Base-by-base conservation (phyloP, 2,113 vertebrate species). In the Scomber japonicus region DNA sequence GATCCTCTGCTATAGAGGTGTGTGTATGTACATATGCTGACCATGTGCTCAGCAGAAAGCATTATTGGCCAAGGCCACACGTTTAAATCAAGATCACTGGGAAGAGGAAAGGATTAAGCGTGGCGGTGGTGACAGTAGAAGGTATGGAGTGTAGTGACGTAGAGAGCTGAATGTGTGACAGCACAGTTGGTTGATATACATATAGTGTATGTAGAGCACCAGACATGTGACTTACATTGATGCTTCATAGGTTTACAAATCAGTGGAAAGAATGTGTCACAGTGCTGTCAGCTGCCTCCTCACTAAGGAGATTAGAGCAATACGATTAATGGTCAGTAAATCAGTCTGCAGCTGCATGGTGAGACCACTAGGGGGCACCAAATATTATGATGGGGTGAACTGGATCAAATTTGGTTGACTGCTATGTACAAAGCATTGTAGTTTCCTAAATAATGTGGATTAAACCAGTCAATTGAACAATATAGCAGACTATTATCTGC, bases 221-320 rank as follows among this genome's bases (percentile, higher is more conserved):
- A 72, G n/a, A 57, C 45, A 17, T 48, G 0, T 12, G 54, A 49
- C 13, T 76, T 48, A 49, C 48, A 31, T 45, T 63, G 14, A 71
- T 69, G 69, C 45, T 44, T 64, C 49, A 10, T 69, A 10, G 40
- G 46, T 62, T 75, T 56, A 73, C 63, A 72, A 56, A 81, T 75
- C 46, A 60, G 44, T 60, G 80, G 5, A 66, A 82, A 63, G 73
- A 86, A 86, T 86, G 85, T 81, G 70, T 76, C 27, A 68, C 67
- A 45, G 63, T 44, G 35, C 46, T 1, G 30, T 82, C 84, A 87
- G 79, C 84, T 85, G 82, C 75, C 55, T 63, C 53, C 72, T 15
- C 27, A 78, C 72, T 80, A 66, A 89, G 67, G 7, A 82, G 82
- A 85, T 88, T 89, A 84, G 40, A 75, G 63, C 76, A 65, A 73